A percentile compares a stretch with the other conserved stretches of the same genome.
These are phyloP conservation scores for Furnarius figulus DNA, from an alignment of 2,113 vertebrate species.

Conservation along the genomic window DNA sequence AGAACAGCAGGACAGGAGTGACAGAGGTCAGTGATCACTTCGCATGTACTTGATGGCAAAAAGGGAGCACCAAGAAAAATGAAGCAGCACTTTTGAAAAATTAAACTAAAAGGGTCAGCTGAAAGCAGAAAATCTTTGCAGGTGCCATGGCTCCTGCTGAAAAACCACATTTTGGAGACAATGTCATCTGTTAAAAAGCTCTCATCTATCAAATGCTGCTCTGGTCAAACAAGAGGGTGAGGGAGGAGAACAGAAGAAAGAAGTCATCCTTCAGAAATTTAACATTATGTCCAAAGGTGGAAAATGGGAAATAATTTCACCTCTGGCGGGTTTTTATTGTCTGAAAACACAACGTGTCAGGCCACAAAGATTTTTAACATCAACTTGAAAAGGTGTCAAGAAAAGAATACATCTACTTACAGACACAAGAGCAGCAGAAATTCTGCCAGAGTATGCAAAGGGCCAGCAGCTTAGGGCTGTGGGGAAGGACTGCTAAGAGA, in stretches of 20 bases:
- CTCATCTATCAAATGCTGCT: background rate
- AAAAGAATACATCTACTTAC: background rate
- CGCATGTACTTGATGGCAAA: background rate
- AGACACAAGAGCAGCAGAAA: background rate
- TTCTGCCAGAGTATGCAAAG: background rate
- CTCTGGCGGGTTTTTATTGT: background rate
- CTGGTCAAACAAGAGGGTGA: background rate
- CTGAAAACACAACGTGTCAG: background rate
- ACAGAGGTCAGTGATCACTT: fast-evolving
- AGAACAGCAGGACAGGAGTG: background rate
- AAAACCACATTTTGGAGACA: background rate
- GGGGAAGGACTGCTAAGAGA: background rate
- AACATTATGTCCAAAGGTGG: background rate
- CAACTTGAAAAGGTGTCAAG: background rate
- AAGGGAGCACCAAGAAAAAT: background rate
- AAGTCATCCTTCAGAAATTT: background rate
- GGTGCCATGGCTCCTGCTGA: background rate
- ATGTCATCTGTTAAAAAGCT: background rate
- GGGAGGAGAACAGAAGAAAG: background rate
- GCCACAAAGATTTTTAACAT: background rate
- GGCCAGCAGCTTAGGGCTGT: background rate
- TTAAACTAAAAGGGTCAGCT: background rate
- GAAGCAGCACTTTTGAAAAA: background rate
- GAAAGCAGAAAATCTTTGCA: background rate
- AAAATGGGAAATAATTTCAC: background rate